Conservation (phyloP, 2,113 vertebrate species). For the Oreotrochilus melanogaster region DNA sequence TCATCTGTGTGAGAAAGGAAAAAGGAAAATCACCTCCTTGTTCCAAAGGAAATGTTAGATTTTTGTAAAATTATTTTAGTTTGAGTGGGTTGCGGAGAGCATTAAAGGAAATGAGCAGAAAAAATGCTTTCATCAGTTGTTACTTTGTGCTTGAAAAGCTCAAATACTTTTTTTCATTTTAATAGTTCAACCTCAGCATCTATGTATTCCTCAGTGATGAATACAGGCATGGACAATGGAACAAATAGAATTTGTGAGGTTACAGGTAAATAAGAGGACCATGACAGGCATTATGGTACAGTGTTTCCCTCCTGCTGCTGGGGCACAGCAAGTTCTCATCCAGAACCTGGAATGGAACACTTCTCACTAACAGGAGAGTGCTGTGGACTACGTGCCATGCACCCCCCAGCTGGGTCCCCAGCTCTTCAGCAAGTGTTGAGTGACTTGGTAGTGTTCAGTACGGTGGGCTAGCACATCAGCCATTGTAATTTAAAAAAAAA, state of each 20-base stretch:
- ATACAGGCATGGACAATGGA: background rate
- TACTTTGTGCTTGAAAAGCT: slow-evolving; percentile 35
- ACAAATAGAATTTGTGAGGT: background rate
- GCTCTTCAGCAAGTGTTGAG: rapidly evolving
- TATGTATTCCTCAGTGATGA: background rate
- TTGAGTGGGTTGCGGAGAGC: slow-evolving; percentile 21
- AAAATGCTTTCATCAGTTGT: slow-evolving; percentile 35
- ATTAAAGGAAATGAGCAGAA: slow-evolving; percentile 39
- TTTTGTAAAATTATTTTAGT: slow-evolving; percentile 50
- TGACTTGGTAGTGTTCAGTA: rapidly evolving
- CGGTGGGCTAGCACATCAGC: background rate
- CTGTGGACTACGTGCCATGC: rapidly evolving
- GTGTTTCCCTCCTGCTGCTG: background rate
- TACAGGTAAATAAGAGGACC: background rate
- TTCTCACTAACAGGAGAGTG: background rate
- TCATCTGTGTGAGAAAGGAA: background rate
- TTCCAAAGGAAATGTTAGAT: slow-evolving; percentile 17
- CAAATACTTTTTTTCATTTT: slow-evolving; percentile 31
- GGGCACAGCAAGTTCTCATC: background rate
- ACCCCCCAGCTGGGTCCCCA: rapidly evolving
- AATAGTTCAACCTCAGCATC: background rate
- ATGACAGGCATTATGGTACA: rapidly evolving
- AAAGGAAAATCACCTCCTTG: slow-evolving; percentile 30
- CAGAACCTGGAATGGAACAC: background rate
- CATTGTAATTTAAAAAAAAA: background rate